Base-by-base conservation (phyloP, 53 echinoderm and acorn worm genomes). In the Echinometra lucunter region DNA sequence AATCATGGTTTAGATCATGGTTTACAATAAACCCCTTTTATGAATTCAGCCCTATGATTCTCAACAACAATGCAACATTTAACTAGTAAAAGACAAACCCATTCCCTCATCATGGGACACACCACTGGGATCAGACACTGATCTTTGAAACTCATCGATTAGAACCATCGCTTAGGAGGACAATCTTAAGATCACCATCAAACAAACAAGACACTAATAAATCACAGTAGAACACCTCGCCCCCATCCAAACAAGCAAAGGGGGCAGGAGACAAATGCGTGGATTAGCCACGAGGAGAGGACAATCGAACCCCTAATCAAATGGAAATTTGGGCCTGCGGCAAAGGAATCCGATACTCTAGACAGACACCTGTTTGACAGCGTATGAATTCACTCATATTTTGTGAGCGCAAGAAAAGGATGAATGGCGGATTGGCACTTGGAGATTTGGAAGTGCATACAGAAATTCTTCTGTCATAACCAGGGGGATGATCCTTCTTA, bases 311-410 rank as follows among this genome's bases (percentile, higher is more conserved):
- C 91, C 91, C 66, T 91, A 91, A 92, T 92, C 93, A 92, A 80
- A 92, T 92, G 93, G 93, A 92, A 75, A 92, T 92, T 92, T 78
- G 93, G 93, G 75, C 93, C 80, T 37, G 80, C 75, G 93, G 93
- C 93, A n/a, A 10, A 15, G 93, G 74, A 92, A 92, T 92, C 93
- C 80, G 93, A 92, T 78, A 92, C 93, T 49, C 16, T 18, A 19
- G 37, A 75, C 55, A 57, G 93, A 92, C 93, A 92, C 93, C 93
- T 92, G 93, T 92, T 78, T 78, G 93, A 92, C 93, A 92, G 53
- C 57, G 15, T 78, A 92, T 92, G 80, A 92, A 92, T 92, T 75
- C 93, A 92, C 80, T 92, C 93, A 92, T 92, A 92, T 92, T 92
- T 78, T 37, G 32, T 53, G 9, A 45, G 80, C 30, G 93, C 17